Conservation (phyloP, 2,888 invertebrate species). For the Diplazon laetatorius region DNA sequence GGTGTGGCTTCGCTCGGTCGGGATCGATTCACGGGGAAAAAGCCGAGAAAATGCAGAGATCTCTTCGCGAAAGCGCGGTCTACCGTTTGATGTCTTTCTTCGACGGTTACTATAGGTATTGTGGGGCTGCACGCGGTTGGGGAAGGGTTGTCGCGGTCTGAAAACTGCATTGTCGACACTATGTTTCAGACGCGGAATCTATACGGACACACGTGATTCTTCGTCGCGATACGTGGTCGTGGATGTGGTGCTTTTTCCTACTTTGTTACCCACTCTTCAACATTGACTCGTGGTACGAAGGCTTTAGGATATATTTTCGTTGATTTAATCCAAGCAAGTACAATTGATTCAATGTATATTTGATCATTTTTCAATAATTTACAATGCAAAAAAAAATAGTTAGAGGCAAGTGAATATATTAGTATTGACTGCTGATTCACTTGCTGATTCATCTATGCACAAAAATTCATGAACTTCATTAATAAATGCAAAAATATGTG, state of each 20-base stretch:
- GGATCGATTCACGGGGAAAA: conserved; percentile 26
- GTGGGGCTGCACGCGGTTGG: background rate
- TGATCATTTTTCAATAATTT: background rate
- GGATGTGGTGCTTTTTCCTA: background rate
- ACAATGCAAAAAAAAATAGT: too few relatives aligned
- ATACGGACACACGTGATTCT: background rate
- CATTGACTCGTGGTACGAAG: too few relatives aligned
- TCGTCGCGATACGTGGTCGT: background rate
- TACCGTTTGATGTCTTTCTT: conserved; percentile 41
- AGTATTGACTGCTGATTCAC: too few relatives aligned
- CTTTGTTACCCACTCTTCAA: background rate
- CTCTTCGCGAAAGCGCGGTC: background rate
- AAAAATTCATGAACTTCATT: background rate
- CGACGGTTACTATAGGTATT: conserved; percentile 12
- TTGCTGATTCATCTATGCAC: background rate
- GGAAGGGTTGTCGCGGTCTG: conserved; percentile 15
- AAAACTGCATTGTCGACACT: conserved; percentile 14
- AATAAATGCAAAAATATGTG: background rate
- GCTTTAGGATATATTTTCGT: background rate
- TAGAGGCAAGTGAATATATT: too few relatives aligned
- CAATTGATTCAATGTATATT: background rate
- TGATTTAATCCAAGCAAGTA: background rate
- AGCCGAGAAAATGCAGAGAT: background rate
- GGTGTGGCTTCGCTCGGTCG: conserved; percentile 28
- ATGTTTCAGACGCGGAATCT: background rate